Percentiles rank a stretch among this genome's conserved stretches.
Evolutionary conservation across 2,888 invertebrate species (phyloP).

Genomic region (Cyrtodaria siliqua): DNA sequence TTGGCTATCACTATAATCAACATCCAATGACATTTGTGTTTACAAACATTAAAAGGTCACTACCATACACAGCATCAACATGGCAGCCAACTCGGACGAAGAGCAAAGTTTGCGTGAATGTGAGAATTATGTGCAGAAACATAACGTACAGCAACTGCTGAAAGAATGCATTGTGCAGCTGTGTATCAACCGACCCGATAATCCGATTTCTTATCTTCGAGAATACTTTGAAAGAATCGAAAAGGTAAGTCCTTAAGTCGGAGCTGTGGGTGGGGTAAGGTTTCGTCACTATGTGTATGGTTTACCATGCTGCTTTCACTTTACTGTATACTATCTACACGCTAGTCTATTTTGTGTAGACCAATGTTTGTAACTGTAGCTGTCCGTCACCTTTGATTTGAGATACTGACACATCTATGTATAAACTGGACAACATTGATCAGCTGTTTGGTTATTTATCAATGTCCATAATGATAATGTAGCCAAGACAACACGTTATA

Average conservation of each 20-base stretch:
- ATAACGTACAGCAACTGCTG: slow-evolving; percentile 97
- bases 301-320: no score
- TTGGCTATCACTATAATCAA: no score
- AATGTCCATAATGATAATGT: no score
- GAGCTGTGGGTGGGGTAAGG: slow-evolving; percentile 31
- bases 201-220: slow-evolving; percentile 97
- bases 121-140: slow-evolving; percentile 98
- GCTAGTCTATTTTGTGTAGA: no score
- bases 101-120: slow-evolving; percentile 98
- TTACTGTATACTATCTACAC: no score
- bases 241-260: slow-evolving; percentile 92
- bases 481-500: no score
- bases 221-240: slow-evolving; percentile 99
- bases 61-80: slow-evolving; percentile 60
- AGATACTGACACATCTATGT: no score
- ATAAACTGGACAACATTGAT: no score
- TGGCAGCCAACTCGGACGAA: slow-evolving; percentile 89
- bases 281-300: no score
- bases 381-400: no score
- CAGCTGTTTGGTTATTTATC: no score
- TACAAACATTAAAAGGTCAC: not conserved
- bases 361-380: no score
- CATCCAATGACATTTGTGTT: slow-evolving; percentile 4
- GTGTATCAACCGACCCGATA: slow-evolving; percentile 98
- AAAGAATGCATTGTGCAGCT: slow-evolving; percentile 99